Base-by-base conservation (phyloP, 2,888 invertebrate genomes). In the Erebia ligea region DNA sequence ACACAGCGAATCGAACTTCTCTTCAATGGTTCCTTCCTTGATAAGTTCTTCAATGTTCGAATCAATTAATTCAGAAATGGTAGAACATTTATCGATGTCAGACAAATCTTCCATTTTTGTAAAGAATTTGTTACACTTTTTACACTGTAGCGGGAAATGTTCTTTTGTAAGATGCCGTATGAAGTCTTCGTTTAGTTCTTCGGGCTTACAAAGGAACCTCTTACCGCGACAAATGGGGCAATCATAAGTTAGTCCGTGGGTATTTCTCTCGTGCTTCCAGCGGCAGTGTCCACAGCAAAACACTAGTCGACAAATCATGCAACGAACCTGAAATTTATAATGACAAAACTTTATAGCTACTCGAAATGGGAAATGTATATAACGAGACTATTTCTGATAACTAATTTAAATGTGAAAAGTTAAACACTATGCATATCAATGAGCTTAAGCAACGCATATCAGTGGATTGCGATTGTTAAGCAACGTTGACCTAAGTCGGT, bases 281-380 rank as follows among this genome's bases (percentile, higher is more conserved):
- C 94, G 91, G 69, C 94, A 94, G 15, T 89, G 80, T 2, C 80
- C 81, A 68, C 94, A 94, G 79, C 94, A 94, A 76, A 92, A 93
- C 68, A 88, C 79, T 59, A 85, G 81, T 68, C 88, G 86, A 77
- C 93, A 94, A 15, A 89, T 86, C 69, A 93, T 86, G 74, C 94
- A 94, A 76, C 88, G 86, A 59, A 82, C 84, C 93, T 94, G 83
- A 77, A 67, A 67, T n/a, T 25, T 19, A 40, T 25, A 67, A 58
- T 25, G 15, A 56, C 9, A 40, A n/a, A 64, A 19, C 11, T 9
- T 21, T 6, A 6, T 57, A 5, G 3, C 13, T 15, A 57, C 52
- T 6, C 5, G 6, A 34, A 25, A 34, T 34, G 34, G 34, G 34
- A 34, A 34, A 34, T 34, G 34, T 6, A 34, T 6, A 34, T 0